phyloP scores from a whole-genome alignment of 2,113 vertebrate genomes.

The Nannospalax galili region DNA sequence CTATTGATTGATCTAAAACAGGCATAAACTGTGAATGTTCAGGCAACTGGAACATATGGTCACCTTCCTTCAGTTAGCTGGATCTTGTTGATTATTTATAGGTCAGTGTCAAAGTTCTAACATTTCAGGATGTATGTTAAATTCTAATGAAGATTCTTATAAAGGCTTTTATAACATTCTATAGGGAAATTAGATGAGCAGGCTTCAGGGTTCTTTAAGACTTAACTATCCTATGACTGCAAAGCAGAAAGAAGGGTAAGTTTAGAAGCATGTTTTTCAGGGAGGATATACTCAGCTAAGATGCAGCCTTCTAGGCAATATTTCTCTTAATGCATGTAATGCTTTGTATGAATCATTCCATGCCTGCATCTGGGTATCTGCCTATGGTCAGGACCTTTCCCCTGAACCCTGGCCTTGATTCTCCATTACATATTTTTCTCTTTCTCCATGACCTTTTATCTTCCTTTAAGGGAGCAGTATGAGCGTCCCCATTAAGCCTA shows the following conservation, averaged over 20 bases:
- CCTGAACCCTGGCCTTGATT: not conserved
- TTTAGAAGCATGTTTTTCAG: not conserved
- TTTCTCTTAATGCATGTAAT: not conserved
- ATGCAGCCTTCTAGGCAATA: too few species aligned
- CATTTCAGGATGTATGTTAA: not conserved
- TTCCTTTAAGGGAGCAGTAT: slow-evolving; percentile 30
- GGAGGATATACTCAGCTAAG: not conserved
- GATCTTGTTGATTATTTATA: not conserved
- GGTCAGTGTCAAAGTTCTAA: not conserved
- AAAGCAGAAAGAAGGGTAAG: not conserved
- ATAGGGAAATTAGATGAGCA: not conserved
- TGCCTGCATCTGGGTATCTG: not conserved
- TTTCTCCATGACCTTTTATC: slow-evolving; percentile 58
- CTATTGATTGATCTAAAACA: not conserved
- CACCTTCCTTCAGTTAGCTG: not conserved
- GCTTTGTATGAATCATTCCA: not conserved
- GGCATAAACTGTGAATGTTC: not conserved
- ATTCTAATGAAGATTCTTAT: not conserved
- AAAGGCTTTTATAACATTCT: not conserved
- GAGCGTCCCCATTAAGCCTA: slow-evolving; percentile 50
- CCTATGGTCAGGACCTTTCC: not conserved
- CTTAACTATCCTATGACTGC: not conserved
- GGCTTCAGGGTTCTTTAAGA: not conserved
- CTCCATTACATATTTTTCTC: not conserved
- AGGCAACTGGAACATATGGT: not conserved